phyloP scores from a whole-genome alignment of 1,140 invertebrate genomes.

The Drosophila nigrodunni region DNA sequence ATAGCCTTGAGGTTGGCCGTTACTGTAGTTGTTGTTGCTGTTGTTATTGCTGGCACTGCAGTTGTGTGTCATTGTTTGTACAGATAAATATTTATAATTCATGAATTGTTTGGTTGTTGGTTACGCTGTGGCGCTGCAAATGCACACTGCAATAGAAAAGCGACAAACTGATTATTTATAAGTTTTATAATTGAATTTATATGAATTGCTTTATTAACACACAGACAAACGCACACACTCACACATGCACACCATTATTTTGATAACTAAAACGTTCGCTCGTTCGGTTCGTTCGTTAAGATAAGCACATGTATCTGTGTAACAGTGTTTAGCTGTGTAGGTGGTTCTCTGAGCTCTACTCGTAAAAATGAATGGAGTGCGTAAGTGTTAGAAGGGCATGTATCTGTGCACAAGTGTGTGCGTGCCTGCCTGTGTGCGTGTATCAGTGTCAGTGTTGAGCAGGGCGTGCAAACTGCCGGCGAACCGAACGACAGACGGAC shows the following conservation, averaged over 20 bases:
- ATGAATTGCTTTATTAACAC: slow-evolving; percentile 42
- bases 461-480: slow-evolving; percentile 54
- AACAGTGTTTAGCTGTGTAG: slow-evolving; percentile 20
- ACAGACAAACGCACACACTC: slow-evolving; percentile 15
- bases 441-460: slow-evolving; percentile 10
- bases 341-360: slow-evolving; percentile 28
- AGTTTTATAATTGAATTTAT: slow-evolving; percentile 57
- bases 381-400: slow-evolving; percentile 25
- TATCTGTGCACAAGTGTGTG: background rate
- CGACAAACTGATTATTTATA: slow-evolving; percentile 55
- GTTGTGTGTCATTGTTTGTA: slow-evolving; percentile 72
- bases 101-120: slow-evolving; percentile 55
- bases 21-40: slow-evolving; percentile 30
- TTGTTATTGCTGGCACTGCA: slow-evolving; percentile 37
- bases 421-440: background rate
- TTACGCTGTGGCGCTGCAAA: slow-evolving; percentile 31
- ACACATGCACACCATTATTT: background rate
- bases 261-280: slow-evolving; percentile 46
- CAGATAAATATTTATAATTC: slow-evolving; percentile 56
- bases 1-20: slow-evolving; percentile 42
- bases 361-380: slow-evolving; percentile 40
- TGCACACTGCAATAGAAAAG: slow-evolving; percentile 63
- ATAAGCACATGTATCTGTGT: slow-evolving; percentile 39
- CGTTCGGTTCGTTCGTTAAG: slow-evolving; percentile 31
- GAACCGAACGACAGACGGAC: slow-evolving; percentile 21